Evolutionary conservation across 2,888 invertebrate species (phyloP).

Genomic region (Plusia festucae): DNA sequence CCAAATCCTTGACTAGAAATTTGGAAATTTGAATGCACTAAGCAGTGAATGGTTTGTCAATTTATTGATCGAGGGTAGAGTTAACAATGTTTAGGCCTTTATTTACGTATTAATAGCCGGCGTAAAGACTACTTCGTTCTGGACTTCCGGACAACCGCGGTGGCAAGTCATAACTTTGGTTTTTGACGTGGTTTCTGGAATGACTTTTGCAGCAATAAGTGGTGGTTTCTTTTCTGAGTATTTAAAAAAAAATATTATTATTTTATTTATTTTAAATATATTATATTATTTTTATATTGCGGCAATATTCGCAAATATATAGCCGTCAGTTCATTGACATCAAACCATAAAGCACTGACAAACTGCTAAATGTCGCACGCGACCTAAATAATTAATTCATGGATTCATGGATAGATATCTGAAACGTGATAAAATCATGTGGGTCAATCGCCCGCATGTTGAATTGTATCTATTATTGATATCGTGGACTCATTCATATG

Average conservation of each 20-base stretch:
- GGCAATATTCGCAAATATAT: no score
- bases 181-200: no score
- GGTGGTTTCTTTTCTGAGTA: not conserved
- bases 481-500: not conserved
- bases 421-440: not conserved
- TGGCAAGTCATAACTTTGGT: not conserved
- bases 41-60: conserved; percentile 14
- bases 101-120: not conserved
- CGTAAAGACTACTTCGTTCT: not conserved
- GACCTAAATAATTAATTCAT: not conserved
- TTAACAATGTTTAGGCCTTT: not conserved
- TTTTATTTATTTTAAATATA: no score
- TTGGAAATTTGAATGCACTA: conserved; percentile 31
- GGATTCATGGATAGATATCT: not conserved
- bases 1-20: conserved; percentile 28
- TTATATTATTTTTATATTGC: no score
- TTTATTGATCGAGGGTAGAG: not conserved
- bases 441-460: not conserved
- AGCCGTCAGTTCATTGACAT: no score
- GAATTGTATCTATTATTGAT: conserved; percentile 1
- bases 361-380: not conserved
- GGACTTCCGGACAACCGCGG: not conserved
- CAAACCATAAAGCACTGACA: no score
- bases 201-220: not conserved
- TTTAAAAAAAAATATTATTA: no score